These are phyloP conservation scores for Druceiella hillmani DNA, from an alignment of 2,888 invertebrate species.

Conservation along the genomic window DNA sequence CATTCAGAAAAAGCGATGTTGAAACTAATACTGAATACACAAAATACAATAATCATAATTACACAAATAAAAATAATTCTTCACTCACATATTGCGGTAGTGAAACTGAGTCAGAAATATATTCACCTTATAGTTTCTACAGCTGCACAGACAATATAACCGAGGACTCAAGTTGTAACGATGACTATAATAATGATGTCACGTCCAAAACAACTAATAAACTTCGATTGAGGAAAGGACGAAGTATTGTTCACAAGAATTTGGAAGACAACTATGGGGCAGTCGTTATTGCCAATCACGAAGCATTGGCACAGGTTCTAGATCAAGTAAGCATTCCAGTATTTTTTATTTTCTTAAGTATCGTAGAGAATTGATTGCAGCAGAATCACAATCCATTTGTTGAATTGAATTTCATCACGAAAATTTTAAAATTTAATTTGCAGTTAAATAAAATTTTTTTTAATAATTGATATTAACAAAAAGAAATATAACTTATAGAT, in stretches of 20 bases:
- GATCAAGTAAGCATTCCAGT: constrained; percentile 88
- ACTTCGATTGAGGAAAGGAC: constrained; percentile 70
- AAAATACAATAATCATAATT: constrained; percentile 54
- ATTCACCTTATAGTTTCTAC: constrained; percentile 76
- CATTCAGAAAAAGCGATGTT: constrained; percentile 41
- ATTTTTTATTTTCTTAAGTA: too few relatives aligned
- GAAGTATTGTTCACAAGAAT: constrained; percentile 78
- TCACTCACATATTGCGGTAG: constrained; percentile 79
- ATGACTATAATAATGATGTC: constrained; percentile 41
- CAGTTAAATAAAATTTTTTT: too few relatives aligned
- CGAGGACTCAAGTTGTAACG: constrained; percentile 40
- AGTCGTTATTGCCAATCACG: constrained; percentile 84
- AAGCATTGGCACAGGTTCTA: constrained; percentile 81
- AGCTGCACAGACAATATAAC: constrained; percentile 56
- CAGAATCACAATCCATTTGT: too few relatives aligned
- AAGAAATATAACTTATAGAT: too few relatives aligned
- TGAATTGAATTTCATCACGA: too few relatives aligned
- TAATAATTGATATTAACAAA: too few relatives aligned
- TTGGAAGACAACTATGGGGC: constrained; percentile 89
- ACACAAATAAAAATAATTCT: constrained; percentile 56
- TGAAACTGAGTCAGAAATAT: constrained; percentile 79
- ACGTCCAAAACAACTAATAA: constrained; percentile 53
- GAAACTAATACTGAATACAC: constrained; percentile 51
- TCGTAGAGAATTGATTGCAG: too few relatives aligned
- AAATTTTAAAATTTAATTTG: too few relatives aligned